These are phyloP conservation scores for Neolamprologus sp. DNA, from an alignment of 2,113 vertebrate species.

Conservation along the genomic window DNA sequence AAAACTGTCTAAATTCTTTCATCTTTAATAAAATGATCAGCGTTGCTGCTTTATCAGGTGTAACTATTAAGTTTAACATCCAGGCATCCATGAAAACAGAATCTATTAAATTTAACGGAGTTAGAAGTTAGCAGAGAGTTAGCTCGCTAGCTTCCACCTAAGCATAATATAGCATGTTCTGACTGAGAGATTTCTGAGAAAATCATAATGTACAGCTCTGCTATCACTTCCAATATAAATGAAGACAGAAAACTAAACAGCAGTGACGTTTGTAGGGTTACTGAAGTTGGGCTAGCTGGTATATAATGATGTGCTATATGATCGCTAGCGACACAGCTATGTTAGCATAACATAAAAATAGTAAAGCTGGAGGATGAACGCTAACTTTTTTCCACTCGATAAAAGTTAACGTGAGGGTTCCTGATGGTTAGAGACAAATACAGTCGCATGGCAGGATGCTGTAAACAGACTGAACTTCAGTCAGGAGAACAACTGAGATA, in stretches of 20 bases:
- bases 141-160: no score
- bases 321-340: rapidly evolving
- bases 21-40: no score
- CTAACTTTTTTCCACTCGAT: rapidly evolving
- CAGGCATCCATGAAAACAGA: no score
- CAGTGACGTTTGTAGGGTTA: no score
- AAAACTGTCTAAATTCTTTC: no score
- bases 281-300: no score
- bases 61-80: no score
- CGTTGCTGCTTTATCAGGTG: no score
- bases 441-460: rapidly evolving
- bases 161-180: background rate
- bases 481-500: background rate
- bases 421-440: rapidly evolving
- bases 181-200: background rate
- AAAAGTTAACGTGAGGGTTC: rapidly evolving
- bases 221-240: no score
- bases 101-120: no score
- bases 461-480: background rate
- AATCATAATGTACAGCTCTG: rapidly evolving
- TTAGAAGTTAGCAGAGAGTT: no score
- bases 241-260: no score
- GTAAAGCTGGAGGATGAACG: background rate
- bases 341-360: background rate
- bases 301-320: rapidly evolving